Conservation (phyloP, 1,140 invertebrate genomes). For the Brachionus asplanchnoidis region DNA sequence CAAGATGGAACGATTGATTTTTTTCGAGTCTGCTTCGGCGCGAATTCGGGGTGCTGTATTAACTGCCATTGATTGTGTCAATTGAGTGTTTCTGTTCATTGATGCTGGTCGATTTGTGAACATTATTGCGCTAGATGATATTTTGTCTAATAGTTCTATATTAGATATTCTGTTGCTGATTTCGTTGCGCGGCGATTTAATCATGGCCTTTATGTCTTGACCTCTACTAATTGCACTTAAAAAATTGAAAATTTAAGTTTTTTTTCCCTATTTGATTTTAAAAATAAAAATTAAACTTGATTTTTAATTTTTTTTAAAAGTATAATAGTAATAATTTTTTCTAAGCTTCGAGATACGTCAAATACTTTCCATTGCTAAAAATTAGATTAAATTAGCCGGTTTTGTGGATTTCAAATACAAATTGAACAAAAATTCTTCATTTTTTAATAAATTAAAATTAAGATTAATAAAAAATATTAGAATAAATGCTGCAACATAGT, state of each 20-base stretch:
- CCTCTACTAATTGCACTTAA: slow-evolving; percentile 28
- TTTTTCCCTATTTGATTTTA: neutral
- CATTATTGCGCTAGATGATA: neutral
- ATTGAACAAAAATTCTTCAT: too few species aligned
- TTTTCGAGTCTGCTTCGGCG: neutral
- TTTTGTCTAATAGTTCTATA: neutral
- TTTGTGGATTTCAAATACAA: too few species aligned
- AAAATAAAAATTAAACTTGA: neutral
- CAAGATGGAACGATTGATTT: neutral
- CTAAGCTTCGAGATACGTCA: too few species aligned
- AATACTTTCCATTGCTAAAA: too few species aligned
- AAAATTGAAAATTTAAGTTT: neutral
- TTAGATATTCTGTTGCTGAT: neutral
- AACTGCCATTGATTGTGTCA: neutral
- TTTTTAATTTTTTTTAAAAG: too few species aligned
- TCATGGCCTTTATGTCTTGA: slow-evolving; percentile 12
- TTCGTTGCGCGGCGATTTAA: slow-evolving; percentile 17
- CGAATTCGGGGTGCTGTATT: neutral
- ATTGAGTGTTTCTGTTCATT: neutral
- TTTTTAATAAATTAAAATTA: too few species aligned
- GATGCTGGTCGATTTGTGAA: neutral
- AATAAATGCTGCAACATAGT: too few species aligned
- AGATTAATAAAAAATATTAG: too few species aligned
- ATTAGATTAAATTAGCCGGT: too few species aligned
- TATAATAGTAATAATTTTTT: too few species aligned